Percentiles rank a stretch among this genome's conserved stretches.
Conservation (phyloP, 2,888 invertebrate species). For the Drosophila meridionalis region DNA sequence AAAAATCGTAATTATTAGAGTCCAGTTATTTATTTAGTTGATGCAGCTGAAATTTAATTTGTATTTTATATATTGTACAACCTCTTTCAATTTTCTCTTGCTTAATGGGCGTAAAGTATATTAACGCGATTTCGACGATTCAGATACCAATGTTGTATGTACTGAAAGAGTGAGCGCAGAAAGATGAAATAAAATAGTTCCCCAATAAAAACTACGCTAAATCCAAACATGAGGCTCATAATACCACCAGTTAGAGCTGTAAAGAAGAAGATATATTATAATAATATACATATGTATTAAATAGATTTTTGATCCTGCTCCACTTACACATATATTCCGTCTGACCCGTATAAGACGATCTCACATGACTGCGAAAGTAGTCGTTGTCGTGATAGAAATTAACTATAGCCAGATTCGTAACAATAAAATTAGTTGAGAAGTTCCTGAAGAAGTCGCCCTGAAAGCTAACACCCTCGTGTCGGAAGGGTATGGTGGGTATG, state of each 20-base stretch:
- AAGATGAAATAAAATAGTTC: slow-evolving; percentile 90
- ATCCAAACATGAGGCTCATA: slow-evolving; percentile 92
- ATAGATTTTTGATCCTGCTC: not conserved
- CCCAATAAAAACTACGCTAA: slow-evolving; percentile 91
- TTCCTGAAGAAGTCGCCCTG: slow-evolving; percentile 59
- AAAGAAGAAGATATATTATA: not conserved
- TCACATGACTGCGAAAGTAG: slow-evolving; percentile 89
- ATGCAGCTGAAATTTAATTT: not conserved
- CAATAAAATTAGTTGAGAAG: slow-evolving; percentile 58
- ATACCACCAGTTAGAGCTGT: slow-evolving; percentile 92
- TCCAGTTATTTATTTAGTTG: not conserved
- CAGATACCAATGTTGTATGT: slow-evolving; percentile 27
- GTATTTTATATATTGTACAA: no score
- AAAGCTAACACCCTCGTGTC: slow-evolving; percentile 65
- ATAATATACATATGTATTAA: not conserved
- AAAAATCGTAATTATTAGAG: no score
- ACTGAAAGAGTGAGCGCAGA: slow-evolving; percentile 83
- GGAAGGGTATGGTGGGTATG: slow-evolving; percentile 86
- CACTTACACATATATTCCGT: slow-evolving; percentile 92
- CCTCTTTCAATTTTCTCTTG: not conserved
- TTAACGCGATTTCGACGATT: slow-evolving; percentile 21
- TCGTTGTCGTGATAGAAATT: slow-evolving; percentile 90
- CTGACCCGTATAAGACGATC: slow-evolving; percentile 91
- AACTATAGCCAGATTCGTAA: slow-evolving; percentile 89
- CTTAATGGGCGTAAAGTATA: not conserved